Conservation (phyloP, 2,797 vertebrate genomes). For the Oreonectes daqikongensis region DNA sequence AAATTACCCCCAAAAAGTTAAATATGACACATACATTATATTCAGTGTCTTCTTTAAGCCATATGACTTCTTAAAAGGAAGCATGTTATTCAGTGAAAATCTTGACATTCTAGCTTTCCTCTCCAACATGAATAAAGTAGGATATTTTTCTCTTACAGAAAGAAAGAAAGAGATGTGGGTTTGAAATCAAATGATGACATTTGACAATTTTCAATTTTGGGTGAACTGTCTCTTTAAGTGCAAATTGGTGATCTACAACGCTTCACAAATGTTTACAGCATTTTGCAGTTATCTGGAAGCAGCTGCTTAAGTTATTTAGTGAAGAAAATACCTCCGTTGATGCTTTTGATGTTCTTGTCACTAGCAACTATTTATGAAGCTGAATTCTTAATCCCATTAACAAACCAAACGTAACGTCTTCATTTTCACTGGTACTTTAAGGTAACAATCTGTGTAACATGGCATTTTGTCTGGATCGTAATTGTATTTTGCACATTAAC, state of each 20-base stretch:
- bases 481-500: conserved; percentile 15
- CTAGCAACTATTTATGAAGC: conserved; percentile 40
- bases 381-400: conserved; percentile 28
- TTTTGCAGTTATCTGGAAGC: conserved; percentile 45
- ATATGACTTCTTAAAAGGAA: not conserved
- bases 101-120: not conserved
- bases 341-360: conserved; percentile 31
- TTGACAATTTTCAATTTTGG: not conserved
- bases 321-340: conserved; percentile 28
- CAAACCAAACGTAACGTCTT: conserved; percentile 20
- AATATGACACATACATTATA: not conserved
- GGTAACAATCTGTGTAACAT: conserved; percentile 2
- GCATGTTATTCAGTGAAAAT: not conserved
- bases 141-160: not conserved
- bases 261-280: conserved; percentile 40
- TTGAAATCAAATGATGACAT: not conserved
- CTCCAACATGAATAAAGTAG: not conserved
- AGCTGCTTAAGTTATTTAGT: conserved; percentile 40
- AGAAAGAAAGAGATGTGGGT: not conserved
- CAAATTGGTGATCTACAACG: conserved; percentile 30
- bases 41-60: not conserved
- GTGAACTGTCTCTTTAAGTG: conserved; percentile 18
- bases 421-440: conserved; percentile 2
- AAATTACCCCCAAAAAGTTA: not conserved
- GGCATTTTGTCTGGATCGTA: conserved; percentile 9